phyloP scores from a whole-genome alignment of 1,140 invertebrate genomes.

The Aphelinus certus region DNA sequence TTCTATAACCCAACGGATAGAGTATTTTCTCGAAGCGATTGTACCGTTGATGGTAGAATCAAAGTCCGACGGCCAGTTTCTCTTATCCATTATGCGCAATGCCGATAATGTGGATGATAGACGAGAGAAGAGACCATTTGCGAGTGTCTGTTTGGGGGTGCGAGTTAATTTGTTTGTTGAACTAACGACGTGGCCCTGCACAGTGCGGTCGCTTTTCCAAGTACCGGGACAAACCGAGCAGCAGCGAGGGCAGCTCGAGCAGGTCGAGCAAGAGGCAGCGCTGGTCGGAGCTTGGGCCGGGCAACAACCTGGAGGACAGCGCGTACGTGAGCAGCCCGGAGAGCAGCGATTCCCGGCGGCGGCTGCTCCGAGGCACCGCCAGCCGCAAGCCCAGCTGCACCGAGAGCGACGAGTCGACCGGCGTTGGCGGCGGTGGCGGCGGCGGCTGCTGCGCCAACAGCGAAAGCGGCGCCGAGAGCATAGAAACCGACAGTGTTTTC shows the following conservation, averaged over 20 bases:
- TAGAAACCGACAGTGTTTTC: slow-evolving; percentile 84
- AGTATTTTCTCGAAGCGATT: too few relatives aligned
- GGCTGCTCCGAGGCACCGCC: slow-evolving; percentile 48
- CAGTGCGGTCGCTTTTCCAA: slow-evolving; percentile 23
- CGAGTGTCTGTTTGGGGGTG: too few relatives aligned
- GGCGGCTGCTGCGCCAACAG: slow-evolving; percentile 75
- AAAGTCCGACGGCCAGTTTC: too few relatives aligned
- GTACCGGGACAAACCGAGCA: not conserved
- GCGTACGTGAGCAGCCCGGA: slow-evolving; percentile 81
- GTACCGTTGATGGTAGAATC: too few relatives aligned
- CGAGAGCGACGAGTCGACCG: slow-evolving; percentile 74
- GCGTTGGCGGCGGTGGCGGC: slow-evolving; percentile 40
- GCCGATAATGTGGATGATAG: too few relatives aligned
- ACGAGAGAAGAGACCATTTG: too few relatives aligned
- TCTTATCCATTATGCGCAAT: too few relatives aligned
- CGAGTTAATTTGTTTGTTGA: too few relatives aligned
- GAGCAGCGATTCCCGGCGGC: slow-evolving; percentile 66
- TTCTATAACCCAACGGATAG: too few relatives aligned
- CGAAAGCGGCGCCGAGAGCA: slow-evolving; percentile 85
- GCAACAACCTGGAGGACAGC: slow-evolving; percentile 58
- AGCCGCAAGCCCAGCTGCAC: slow-evolving; percentile 21
- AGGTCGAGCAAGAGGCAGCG: too few relatives aligned
- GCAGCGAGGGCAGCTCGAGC: not conserved
- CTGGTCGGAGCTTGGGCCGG: too few relatives aligned
- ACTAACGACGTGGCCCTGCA: not conserved